Evolutionary conservation across 2,888 invertebrate species (phyloP), one percentile per base, ranked within the genome.

Genomic region (Cephonodes hylas): DNA sequence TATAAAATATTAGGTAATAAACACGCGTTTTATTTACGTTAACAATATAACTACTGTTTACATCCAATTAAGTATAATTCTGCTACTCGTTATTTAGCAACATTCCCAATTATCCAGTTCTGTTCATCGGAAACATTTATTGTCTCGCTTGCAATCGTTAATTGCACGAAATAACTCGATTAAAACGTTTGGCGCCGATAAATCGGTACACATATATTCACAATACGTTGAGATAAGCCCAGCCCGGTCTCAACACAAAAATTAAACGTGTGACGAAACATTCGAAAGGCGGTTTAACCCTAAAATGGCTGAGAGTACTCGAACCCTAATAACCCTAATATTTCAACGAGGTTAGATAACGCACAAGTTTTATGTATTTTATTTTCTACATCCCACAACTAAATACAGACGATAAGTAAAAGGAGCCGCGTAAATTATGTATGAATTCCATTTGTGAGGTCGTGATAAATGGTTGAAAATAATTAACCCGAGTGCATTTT

Each of bases 91-190:
- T 70, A 64, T 71, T 69, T 63, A 63, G 60, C 31, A 74, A 72
- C 66, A 71, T 75, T 79, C 72, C 74, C 74, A 74, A 75, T 75
- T 76, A 79, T 79, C 73, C 75, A 77, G 75, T 80, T 77, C 73
- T 70, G 67, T 67, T 74, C 70, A 83, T 84, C 84, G 87, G 85
- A 87, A 85, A 86, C 79, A 77, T 82, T 81, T 70, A 79, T 71
- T 76, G 76, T 75, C 70, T 79, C 78, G 72, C 80, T 77, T 85
- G 80, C 83, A 84, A 79, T 77, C 79, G 77, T 70, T 76, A 81
- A 81, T 77, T 80, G 76, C 77, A 76, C 72, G 75, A 77, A 75
- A 53, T 31, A 76, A 75, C 60, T 72, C 75, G 73, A 79, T 76
- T 76, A 76, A 76, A 72, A 63, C 71, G 70, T 71, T 69, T 74